Evolutionary conservation across 2,113 vertebrate genomes (phyloP).

Genomic region (Miniopterus natalensis): DNA sequence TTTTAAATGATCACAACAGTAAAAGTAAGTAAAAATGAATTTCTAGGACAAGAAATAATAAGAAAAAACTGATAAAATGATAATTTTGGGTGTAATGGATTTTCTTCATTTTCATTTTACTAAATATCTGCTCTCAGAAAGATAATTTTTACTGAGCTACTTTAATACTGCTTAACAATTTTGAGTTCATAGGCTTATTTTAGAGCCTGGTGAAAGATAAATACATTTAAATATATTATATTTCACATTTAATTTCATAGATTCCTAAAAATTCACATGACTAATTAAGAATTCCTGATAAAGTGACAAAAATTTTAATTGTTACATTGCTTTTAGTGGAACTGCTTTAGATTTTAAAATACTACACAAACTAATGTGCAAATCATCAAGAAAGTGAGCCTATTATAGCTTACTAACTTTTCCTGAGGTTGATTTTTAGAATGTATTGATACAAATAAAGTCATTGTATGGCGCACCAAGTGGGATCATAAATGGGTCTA

Average conservation of each 20-base stretch:
- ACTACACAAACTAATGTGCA: not conserved
- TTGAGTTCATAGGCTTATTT: not conserved
- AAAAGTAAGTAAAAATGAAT: slow-evolving; percentile 6
- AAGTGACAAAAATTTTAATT: slow-evolving; percentile 40
- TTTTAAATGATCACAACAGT: slow-evolving; percentile 33
- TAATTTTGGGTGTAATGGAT: not conserved
- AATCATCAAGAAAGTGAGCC: not conserved
- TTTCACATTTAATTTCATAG: not conserved
- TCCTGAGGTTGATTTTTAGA: not conserved
- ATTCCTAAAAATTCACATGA: not conserved
- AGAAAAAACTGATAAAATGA: not conserved
- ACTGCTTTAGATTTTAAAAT: not conserved
- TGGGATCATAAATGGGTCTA: not conserved
- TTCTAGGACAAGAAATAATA: not conserved
- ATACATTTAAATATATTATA: not conserved
- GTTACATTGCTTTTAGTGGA: slow-evolving; percentile 13
- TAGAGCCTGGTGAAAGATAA: not conserved
- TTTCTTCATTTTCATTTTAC: slow-evolving; percentile 65
- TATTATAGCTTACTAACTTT: not conserved
- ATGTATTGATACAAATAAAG: not conserved
- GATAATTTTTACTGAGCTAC: slow-evolving; percentile 1
- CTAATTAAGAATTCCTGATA: not conserved
- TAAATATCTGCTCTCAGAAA: slow-evolving; percentile 45
- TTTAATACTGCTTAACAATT: not conserved
- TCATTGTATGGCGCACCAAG: not conserved